phyloP scores from a whole-genome alignment of 2,888 invertebrate species.

The Leucoma salicis region DNA sequence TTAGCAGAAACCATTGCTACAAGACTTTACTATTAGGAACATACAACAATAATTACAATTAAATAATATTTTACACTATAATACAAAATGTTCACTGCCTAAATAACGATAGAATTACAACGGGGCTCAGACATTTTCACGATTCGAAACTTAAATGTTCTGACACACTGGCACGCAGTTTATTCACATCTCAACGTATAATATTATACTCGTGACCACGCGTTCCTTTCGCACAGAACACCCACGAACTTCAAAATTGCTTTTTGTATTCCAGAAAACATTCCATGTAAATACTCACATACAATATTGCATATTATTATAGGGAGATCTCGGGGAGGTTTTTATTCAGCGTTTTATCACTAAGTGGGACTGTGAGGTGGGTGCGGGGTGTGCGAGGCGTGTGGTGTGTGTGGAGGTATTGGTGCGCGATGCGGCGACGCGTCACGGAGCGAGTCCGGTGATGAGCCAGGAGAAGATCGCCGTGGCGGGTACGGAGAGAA shows the following conservation, averaged over 20 bases:
- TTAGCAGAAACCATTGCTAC: constrained; percentile 61
- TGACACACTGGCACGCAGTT: constrained; percentile 28
- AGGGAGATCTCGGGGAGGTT: constrained; percentile 49
- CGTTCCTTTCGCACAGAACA: constrained; percentile 30
- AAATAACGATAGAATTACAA: constrained; percentile 19
- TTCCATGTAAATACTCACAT: constrained; percentile 45
- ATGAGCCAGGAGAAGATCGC: constrained; percentile 77
- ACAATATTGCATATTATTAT: constrained; percentile 44
- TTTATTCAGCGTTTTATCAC: constrained; percentile 45
- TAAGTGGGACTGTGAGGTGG: constrained; percentile 76
- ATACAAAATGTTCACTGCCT: constrained; percentile 40
- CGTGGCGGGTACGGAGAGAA: constrained; percentile 83
- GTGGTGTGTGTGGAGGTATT: constrained; percentile 55
- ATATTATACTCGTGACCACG: constrained; percentile 36
- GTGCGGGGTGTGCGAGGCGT: constrained; percentile 66
- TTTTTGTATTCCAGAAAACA: constrained; percentile 37
- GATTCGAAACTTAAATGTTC: constrained; percentile 21
- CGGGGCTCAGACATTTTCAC: constrained; percentile 14
- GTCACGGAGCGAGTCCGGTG: constrained; percentile 84
- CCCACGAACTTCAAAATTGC: constrained; percentile 34
- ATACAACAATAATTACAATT: constrained; percentile 75
- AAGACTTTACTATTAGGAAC: constrained; percentile 76
- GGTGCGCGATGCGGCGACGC: constrained; percentile 66
- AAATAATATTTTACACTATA: constrained; percentile 71
- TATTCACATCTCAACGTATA: constrained; percentile 42